Evolutionary conservation across 2,888 invertebrate species (phyloP), one percentile per base, ranked within the genome.

Genomic region (Eledona agricola): DNA sequence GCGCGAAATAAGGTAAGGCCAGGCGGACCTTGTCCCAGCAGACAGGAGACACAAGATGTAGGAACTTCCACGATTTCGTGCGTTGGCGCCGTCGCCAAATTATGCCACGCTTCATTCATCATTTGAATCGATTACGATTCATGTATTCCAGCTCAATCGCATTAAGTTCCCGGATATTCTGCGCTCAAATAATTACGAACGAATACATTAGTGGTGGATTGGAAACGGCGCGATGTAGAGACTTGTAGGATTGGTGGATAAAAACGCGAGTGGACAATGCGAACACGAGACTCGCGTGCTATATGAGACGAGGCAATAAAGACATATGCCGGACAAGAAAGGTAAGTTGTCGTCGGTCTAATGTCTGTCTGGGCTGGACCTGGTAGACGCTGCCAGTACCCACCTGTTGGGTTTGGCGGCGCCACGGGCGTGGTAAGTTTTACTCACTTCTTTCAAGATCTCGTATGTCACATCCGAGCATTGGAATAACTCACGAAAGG

Each of bases 351-450:
- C 28, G 15, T 22, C 25, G 34, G 12, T 12, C 34, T 49, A 47
- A 42, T 34, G 34, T 51, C 35, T 43, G 35, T 42, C 52, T 52
- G 52, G 46, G 52, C 46, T 32, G 51, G 56, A 51, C 54, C 49
- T 53, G 56, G 19, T 42, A 49, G 40, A 55, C 52, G 42, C 37
- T 28, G 35, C 20, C 40, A 58, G 63, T 70, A 66, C 72, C 72
- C 72, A 72, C 72, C 72, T 72, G 72, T 72, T 71, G 72, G 71
- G 72, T 69, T 63, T 61, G 72, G 70, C 70, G 72, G 72, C 72
- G 72, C 72, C 72, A 72, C 69, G 60, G 72, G 72, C 70, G 72
- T 72, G 72, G 68, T 62, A 59, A 42, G 55, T 59, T 59, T 55
- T 64, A 62, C 63, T 58, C 64, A 63, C 66, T 68, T 66, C 67